Evolutionary conservation across 2,113 vertebrate genomes (phyloP), one percentile per base, ranked within the genome.

Genomic region (Amazona vittata): DNA sequence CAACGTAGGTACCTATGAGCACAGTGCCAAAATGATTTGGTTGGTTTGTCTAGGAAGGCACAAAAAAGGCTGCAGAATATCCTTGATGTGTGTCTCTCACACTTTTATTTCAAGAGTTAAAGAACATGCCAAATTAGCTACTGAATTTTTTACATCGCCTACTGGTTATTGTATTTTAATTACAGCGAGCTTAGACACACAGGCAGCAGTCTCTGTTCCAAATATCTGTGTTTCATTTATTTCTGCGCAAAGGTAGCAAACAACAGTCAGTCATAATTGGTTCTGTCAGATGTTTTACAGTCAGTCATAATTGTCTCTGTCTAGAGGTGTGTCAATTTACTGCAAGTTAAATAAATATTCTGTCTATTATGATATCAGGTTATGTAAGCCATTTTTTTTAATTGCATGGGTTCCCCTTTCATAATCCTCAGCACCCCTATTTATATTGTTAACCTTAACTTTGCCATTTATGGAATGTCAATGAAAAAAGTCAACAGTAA

Each of bases 221-320:
- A 98, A 98, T 97, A 98, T 98, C 98, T 98, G 97, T 83, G 96
- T 98, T 98, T 98, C 98, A 98, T 98, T 98, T 98, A 98, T 98
- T 98, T 97, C 98, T 71, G 94, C 81, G 97, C 97, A 98, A 98
- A 98, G 98, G 98, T 98, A 98, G 98, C 98, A 98, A 98, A 98
- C 98, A 98, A 98, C 98, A 98, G 98, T 98, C 98, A 98, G 97
- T 98, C 98, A 98, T 98, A 98, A 98, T 98, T 98, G 98, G 97
- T 98, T 98, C 98, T 98, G 98, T 98, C 98, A 98, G 98, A 98
- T 98, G 98, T 98, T 98, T 98, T 98, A 98, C 97, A 98, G 98
- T 98, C 98, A 98, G 98, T 98, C 98, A 98, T 98, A 98, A 98
- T 97, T 98, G 98, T 98, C 98, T 98, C 98, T 98, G 97, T 98